phyloP scores from a whole-genome alignment of 2,888 invertebrate species.

The Stenichneumon culpator region DNA sequence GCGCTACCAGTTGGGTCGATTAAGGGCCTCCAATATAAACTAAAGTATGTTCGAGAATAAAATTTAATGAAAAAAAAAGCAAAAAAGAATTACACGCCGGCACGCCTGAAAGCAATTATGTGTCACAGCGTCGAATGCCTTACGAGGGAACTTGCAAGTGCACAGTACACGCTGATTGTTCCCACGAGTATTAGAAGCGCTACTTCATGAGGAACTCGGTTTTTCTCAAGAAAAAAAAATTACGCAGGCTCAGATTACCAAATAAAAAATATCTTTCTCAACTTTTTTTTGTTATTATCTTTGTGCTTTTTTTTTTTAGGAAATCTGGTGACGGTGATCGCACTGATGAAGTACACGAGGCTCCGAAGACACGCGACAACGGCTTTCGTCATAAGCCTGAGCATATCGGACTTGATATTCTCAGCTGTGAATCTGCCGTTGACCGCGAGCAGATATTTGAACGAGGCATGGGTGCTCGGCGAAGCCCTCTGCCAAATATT shows the following conservation, averaged over 20 bases:
- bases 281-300: conserved; percentile 29
- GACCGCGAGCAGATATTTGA: conserved; percentile 93
- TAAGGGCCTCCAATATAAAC: conserved; percentile 25
- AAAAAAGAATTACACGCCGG: conserved; percentile 10
- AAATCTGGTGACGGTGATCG: conserved; percentile 93
- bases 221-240: background rate
- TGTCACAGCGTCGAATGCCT: conserved; percentile 31
- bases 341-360: conserved; percentile 92
- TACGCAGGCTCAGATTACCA: background rate
- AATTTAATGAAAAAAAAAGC: background rate
- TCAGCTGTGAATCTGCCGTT: conserved; percentile 94
- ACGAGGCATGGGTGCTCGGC: conserved; percentile 93
- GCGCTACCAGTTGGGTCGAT: conserved; percentile 46
- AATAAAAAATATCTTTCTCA: background rate
- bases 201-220: conserved; percentile 14
- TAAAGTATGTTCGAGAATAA: conserved; percentile 10
- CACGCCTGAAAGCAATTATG: conserved; percentile 63
- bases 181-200: conserved; percentile 62
- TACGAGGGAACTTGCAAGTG: conserved; percentile 44
- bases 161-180: conserved; percentile 35
- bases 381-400: conserved; percentile 94
- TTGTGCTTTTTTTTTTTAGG: conserved; percentile 86
- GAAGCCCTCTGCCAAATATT: conserved; percentile 92
- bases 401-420: conserved; percentile 94
- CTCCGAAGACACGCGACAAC: conserved; percentile 94